phyloP scores from a whole-genome alignment of 2,888 invertebrate genomes.

The Synergus japonicus region DNA sequence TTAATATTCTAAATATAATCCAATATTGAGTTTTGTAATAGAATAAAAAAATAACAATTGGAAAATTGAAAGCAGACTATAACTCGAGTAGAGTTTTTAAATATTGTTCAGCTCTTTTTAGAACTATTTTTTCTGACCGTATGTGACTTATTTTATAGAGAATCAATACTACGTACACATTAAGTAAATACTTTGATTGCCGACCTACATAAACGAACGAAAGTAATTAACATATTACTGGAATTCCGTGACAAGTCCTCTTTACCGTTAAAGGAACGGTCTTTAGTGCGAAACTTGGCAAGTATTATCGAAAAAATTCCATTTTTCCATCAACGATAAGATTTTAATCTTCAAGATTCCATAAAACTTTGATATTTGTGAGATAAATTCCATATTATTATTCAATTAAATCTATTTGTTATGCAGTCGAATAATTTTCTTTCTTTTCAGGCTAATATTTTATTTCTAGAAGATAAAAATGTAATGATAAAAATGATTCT shows the following conservation, averaged over 20 bases:
- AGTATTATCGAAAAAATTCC: background rate
- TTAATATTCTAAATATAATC: background rate
- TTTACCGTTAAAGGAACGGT: conserved; percentile 25
- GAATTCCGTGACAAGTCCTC: background rate
- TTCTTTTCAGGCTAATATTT: background rate
- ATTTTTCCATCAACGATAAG: background rate
- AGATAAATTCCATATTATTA: background rate
- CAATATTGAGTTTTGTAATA: too few relatives aligned
- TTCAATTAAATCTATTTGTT: background rate
- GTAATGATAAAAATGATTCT: too few relatives aligned
- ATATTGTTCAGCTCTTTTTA: background rate
- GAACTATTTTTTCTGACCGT: background rate
- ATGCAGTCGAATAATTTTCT: background rate
- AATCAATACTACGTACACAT: background rate
- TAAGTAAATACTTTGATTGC: background rate
- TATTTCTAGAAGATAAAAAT: too few relatives aligned
- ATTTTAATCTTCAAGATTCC: background rate
- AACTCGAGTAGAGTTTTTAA: too few relatives aligned
- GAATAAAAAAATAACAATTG: too few relatives aligned
- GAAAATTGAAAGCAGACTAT: too few relatives aligned
- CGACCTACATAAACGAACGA: conserved; percentile 9
- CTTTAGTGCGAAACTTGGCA: background rate
- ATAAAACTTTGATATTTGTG: background rate
- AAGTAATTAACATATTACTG: conserved; percentile 22
- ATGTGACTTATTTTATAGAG: background rate